These are phyloP conservation scores for Xyrauchen texanus DNA, from an alignment of 2,113 vertebrate genomes.

Conservation along the genomic window DNA sequence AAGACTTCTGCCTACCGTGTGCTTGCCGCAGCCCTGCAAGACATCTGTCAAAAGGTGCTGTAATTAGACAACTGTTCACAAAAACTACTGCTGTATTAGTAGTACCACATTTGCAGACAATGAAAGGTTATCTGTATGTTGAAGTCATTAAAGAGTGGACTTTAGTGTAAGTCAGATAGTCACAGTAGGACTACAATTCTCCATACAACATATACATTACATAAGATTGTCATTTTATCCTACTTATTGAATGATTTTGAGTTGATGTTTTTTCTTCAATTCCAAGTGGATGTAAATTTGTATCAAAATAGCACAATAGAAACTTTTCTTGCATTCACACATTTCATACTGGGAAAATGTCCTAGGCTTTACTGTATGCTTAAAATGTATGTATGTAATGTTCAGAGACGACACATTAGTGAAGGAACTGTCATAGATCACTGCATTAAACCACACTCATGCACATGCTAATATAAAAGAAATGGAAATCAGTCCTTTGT, in stretches of 20 bases:
- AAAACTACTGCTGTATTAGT: not conserved
- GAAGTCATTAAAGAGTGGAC: too few species aligned
- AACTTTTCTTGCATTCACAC: not conserved
- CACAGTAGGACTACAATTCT: conserved; percentile 12
- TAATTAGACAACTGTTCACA: not conserved
- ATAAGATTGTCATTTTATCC: too few species aligned
- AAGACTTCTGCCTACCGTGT: conserved; percentile 88
- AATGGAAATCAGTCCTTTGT: not conserved
- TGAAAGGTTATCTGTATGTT: too few species aligned
- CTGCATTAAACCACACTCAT: not conserved
- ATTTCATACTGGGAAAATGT: not conserved
- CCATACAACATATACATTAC: not conserved
- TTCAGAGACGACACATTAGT: conserved; percentile 17
- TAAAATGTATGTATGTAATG: not conserved
- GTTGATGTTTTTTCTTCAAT: not conserved
- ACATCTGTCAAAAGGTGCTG: conserved; percentile 81
- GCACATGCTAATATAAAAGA: not conserved
- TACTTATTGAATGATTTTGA: not conserved
- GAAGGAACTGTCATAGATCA: conserved; percentile 23
- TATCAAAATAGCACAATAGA: conserved; percentile 12
- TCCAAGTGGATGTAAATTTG: conserved; percentile 15
- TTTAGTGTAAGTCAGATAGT: not conserved
- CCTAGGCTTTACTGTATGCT: not conserved
- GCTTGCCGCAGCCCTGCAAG: conserved; percentile 80
- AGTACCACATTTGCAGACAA: too few species aligned